Base-by-base conservation (phyloP, 2,888 invertebrate genomes). In the Cryptus viduatorius region DNA sequence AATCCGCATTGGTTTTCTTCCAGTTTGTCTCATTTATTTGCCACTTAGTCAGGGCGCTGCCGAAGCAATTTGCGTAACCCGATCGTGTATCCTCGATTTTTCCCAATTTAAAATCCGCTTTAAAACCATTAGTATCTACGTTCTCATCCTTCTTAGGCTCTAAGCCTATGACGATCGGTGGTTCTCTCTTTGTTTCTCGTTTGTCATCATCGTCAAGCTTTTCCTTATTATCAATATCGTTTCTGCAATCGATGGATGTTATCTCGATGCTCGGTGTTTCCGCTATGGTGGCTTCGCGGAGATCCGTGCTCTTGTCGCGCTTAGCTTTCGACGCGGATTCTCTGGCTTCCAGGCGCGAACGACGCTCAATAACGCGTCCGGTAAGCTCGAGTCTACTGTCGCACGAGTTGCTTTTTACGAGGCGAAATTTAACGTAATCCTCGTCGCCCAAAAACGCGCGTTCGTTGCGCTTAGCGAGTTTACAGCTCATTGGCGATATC, bases 371-470 rank as follows among this genome's bases (percentile, higher is more conserved):
- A 1, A 93, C 73, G 24, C 97, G 95, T 4, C 97, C 97, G 0
- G 97, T 96, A 76, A 98, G 93, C 91, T 98, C 97, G 72, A 98
- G 94, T 44, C 98, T 95, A 92, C 97, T 97, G 91, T 97, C 97
- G 92, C 97, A 98, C 88, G 97, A 97, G 91, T 98, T 98, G 44
- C 97, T 98, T 94, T 98, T 98, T 0, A 98, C 96, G 86, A 98
- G 94, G 91, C 96, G 96, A 92, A 97, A 97, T 93, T 97, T 97
- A 76, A 97, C 95, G 75, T 91, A 91, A 80, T 97, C 96, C 61
- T 92, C 90, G 42, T 89, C 85, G n/a, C 88, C 87, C 14, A 88
- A 24, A 46, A 75, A 59, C 31, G 82, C 65, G 4, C 79, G 73
- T 7, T 82, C 69, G 29, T 61, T 86, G 8, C 83, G 78, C 16